Evolutionary conservation across 2,888 invertebrate species (phyloP).

Genomic region (Anoncus sp.): DNA sequence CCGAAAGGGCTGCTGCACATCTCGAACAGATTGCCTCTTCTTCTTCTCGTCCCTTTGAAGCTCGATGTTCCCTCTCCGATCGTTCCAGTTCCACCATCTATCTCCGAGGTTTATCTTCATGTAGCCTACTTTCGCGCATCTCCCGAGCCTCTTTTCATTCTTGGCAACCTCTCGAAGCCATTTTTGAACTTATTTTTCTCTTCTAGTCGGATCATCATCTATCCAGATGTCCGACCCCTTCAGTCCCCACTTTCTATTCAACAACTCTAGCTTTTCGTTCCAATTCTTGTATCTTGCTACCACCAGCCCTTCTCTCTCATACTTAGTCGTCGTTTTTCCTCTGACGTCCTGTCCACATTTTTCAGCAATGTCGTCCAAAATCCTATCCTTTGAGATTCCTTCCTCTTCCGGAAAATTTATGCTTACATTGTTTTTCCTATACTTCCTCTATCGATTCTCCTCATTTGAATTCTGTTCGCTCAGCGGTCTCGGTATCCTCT

Average conservation of each 20-base stretch:
- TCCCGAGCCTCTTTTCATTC: slow-evolving; percentile 27
- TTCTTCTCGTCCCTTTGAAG: slow-evolving; percentile 5
- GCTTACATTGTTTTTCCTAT: slow-evolving; percentile 35
- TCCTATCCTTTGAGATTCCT: not conserved
- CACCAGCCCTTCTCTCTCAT: slow-evolving; percentile 6
- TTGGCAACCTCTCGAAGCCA: slow-evolving; percentile 26
- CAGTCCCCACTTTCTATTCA: slow-evolving; percentile 21
- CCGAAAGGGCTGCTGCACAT: slow-evolving; percentile 8
- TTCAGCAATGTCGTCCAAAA: slow-evolving; percentile 6
- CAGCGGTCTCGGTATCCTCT: slow-evolving; percentile 10
- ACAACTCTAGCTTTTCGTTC: slow-evolving; percentile 25
- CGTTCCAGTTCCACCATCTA: slow-evolving; percentile 23
- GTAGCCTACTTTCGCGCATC: slow-evolving; percentile 19
- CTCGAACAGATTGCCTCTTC: not conserved
- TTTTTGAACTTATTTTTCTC: slow-evolving; percentile 37
- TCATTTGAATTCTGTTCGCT: not conserved
- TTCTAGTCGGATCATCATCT: slow-evolving; percentile 32
- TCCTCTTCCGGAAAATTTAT: slow-evolving; percentile 12
- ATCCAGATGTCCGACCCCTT: slow-evolving; percentile 40
- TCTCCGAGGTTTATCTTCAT: slow-evolving; percentile 26
- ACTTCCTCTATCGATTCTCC: slow-evolving; percentile 16
- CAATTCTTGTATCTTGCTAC: slow-evolving; percentile 24
- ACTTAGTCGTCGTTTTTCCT: slow-evolving; percentile 11
- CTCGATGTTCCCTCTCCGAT: slow-evolving; percentile 29
- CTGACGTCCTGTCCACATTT: slow-evolving; percentile 28